These are phyloP conservation scores for Patella depressa DNA, from an alignment of 2,888 invertebrate genomes.

Conservation along the genomic window DNA sequence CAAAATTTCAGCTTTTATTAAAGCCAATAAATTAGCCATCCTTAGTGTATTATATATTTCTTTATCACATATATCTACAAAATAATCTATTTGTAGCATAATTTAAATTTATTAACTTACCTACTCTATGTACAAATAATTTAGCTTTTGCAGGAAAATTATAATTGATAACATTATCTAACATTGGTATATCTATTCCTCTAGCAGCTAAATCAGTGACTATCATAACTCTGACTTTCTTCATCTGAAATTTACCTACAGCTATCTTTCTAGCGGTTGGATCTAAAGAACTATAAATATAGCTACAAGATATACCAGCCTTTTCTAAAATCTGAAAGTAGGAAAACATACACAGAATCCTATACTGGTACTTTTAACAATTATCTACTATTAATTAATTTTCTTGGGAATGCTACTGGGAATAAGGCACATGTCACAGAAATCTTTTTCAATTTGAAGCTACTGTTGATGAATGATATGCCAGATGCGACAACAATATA, in stretches of 20 bases:
- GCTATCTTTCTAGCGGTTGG: conserved; percentile 95
- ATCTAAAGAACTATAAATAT: conserved; percentile 95
- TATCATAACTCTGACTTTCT: conserved; percentile 86
- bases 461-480: too few relatives aligned
- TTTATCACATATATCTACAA: too few relatives aligned
- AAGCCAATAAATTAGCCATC: too few relatives aligned
- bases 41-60: too few relatives aligned
- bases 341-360: not conserved
- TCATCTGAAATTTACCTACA: conserved; percentile 79
- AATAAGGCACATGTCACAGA: too few relatives aligned
- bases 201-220: conserved; percentile 99
- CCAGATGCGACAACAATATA: too few relatives aligned
- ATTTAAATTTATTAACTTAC: conserved; percentile 74
- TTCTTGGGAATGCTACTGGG: not conserved
- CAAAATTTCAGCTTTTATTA: too few relatives aligned
- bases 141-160: conserved; percentile 98
- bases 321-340: conserved; percentile 73
- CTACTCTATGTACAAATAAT: conserved; percentile 97
- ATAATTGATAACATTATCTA: conserved; percentile 96
- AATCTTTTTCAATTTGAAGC: too few relatives aligned
- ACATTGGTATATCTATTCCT: conserved; percentile 95
- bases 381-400: not conserved
- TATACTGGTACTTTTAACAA: too few relatives aligned
- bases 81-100: too few relatives aligned
- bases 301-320: conserved; percentile 86